These are phyloP conservation scores for Menura novaehollandiae DNA, from an alignment of 2,113 vertebrate species.

Conservation along the genomic window DNA sequence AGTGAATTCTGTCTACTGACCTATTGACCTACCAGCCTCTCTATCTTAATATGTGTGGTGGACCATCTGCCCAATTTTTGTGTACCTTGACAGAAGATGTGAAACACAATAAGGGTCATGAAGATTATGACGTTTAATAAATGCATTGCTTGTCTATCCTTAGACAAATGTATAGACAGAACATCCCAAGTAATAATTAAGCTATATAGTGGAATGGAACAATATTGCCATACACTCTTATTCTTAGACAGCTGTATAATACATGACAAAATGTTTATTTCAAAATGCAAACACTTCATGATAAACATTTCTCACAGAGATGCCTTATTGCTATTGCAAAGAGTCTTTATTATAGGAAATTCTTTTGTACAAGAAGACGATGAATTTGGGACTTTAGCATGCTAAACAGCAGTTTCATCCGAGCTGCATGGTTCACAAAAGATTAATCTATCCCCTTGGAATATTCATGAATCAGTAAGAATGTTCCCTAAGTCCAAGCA, in stretches of 20 bases:
- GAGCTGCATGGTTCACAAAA: constrained; percentile 48
- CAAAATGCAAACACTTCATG: constrained; percentile 30
- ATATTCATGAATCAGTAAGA: constrained; percentile 73
- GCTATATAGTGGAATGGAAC: neutral
- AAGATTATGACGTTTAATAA: neutral
- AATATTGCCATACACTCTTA: neutral
- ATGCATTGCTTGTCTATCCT: neutral
- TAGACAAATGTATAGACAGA: neutral
- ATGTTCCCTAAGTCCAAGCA: constrained; percentile 45
- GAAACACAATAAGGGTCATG: neutral
- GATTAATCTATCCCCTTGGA: constrained; percentile 58
- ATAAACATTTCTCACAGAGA: constrained; percentile 51
- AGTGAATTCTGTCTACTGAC: neutral
- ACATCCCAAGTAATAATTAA: neutral
- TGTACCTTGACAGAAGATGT: neutral
- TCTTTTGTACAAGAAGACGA: constrained; percentile 56
- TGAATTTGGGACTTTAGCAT: constrained; percentile 58
- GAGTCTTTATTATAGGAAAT: constrained; percentile 52
- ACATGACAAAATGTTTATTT: neutral
- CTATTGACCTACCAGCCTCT: neutral
- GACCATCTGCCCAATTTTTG: neutral
- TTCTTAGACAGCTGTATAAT: neutral
- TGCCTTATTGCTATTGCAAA: constrained; percentile 48
- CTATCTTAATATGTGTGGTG: neutral
- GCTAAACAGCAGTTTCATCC: constrained; percentile 59